A percentile compares a stretch with the other conserved stretches of the same genome.
These are phyloP conservation scores for Muscicapa striata DNA, from an alignment of 2,797 vertebrate species.

Conservation along the genomic window DNA sequence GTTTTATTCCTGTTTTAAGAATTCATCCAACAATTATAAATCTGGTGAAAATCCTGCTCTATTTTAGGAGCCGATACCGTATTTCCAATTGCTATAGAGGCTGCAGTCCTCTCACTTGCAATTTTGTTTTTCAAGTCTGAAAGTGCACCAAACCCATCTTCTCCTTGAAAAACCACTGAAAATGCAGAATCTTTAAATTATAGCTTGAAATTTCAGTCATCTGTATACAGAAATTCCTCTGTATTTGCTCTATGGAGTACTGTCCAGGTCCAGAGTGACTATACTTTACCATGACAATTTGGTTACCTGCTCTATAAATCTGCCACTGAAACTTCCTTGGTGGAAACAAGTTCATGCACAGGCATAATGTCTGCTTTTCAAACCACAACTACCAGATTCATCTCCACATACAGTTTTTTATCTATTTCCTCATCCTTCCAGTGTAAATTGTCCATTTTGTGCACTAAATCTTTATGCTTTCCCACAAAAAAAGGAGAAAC, in stretches of 20 bases:
- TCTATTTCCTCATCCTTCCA: not conserved
- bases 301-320: not conserved
- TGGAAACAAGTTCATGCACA: not conserved
- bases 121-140: not conserved
- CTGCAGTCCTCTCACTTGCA: not conserved
- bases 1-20: not conserved
- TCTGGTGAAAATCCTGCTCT: rapidly evolving
- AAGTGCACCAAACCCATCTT: not conserved
- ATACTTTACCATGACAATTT: not conserved
- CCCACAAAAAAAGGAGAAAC: not conserved
- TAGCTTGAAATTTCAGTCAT: not conserved
- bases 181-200: not conserved
- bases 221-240: not conserved
- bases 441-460: not conserved
- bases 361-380: not conserved
- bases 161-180: not conserved
- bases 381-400: not conserved
- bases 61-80: not conserved
- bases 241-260: not conserved
- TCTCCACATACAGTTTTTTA: not conserved
- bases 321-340: not conserved
- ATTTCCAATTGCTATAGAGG: not conserved
- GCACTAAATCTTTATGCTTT: not conserved
- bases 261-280: not conserved
- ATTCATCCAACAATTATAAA: not conserved